Conservation (phyloP, 1,140 invertebrate species). For the Fragariocoptes setiger region DNA sequence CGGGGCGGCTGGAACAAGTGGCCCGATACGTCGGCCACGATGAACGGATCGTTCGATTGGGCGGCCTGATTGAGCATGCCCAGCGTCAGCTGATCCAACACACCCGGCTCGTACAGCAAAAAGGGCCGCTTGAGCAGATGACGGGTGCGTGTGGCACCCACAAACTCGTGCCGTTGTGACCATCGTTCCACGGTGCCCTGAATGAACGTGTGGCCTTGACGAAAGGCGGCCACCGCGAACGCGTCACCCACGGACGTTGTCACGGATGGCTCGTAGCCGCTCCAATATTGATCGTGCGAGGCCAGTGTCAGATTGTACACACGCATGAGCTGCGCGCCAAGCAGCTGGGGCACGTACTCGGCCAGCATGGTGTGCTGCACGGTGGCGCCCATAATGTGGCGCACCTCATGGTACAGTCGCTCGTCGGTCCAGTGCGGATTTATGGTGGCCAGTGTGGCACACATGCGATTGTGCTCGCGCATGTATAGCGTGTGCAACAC, state of each 20-base stretch:
- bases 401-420: slow-evolving; percentile 19
- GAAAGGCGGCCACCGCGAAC: slow-evolving; percentile 35
- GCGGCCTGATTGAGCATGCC: slow-evolving; percentile 8
- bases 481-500: slow-evolving; percentile 66
- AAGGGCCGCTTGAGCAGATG: slow-evolving; percentile 12
- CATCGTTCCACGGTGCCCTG: slow-evolving; percentile 1
- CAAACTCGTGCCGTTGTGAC: not conserved
- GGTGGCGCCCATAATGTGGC: slow-evolving; percentile 16
- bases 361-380: slow-evolving; percentile 19
- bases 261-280: slow-evolving; percentile 18
- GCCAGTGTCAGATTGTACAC: slow-evolving; percentile 6
- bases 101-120: slow-evolving; percentile 8
- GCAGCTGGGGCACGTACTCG: slow-evolving; percentile 18
- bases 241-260: slow-evolving; percentile 20
- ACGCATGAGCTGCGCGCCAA: slow-evolving; percentile 13
- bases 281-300: slow-evolving; percentile 8
- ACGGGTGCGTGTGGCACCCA: slow-evolving; percentile 3
- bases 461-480: slow-evolving; percentile 22
- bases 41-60: slow-evolving; percentile 10
- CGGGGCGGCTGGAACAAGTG: slow-evolving; percentile 7
- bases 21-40: slow-evolving; percentile 8
- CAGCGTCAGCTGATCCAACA: slow-evolving; percentile 9
- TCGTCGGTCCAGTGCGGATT: slow-evolving; percentile 24
- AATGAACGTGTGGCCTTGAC: slow-evolving; percentile 77
- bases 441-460: slow-evolving; percentile 16